These are phyloP conservation scores for Brenthis ino DNA, from an alignment of 2,888 invertebrate species.

Conservation along the genomic window DNA sequence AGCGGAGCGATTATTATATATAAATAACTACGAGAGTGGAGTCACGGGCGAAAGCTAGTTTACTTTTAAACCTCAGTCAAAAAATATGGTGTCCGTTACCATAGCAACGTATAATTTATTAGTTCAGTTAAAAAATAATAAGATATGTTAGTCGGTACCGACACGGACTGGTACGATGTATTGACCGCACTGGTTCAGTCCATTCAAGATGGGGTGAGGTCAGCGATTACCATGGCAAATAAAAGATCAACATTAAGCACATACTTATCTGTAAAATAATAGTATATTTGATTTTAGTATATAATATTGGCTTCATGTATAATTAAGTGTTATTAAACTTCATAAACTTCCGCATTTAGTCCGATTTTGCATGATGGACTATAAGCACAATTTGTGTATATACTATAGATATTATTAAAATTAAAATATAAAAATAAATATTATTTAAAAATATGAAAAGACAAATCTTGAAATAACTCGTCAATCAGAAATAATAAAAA, in stretches of 20 bases:
- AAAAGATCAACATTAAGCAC: not conserved
- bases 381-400: no score
- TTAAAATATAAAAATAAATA: no score
- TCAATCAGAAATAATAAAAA: not conserved
- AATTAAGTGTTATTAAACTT: no score
- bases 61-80: no score
- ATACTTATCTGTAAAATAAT: not conserved
- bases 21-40: no score
- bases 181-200: conserved; percentile 41
- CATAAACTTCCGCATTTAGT: no score
- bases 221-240: conserved; percentile 23
- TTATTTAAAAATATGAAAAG: no score
- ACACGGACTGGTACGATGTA: conserved; percentile 43
- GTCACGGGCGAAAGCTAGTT: no score
- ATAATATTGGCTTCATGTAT: not conserved
- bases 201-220: conserved; percentile 25
- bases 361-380: no score
- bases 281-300: not conserved
- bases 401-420: no score
- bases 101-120: conserved; percentile 28
- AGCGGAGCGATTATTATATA: no score
- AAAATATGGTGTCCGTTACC: conserved; percentile 23
- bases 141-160: conserved; percentile 28
- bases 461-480: no score
- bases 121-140: conserved; percentile 36